Evolutionary conservation across 2,888 invertebrate species (phyloP), one percentile per base, ranked within the genome.

Genomic region (Tinea semifulvella): DNA sequence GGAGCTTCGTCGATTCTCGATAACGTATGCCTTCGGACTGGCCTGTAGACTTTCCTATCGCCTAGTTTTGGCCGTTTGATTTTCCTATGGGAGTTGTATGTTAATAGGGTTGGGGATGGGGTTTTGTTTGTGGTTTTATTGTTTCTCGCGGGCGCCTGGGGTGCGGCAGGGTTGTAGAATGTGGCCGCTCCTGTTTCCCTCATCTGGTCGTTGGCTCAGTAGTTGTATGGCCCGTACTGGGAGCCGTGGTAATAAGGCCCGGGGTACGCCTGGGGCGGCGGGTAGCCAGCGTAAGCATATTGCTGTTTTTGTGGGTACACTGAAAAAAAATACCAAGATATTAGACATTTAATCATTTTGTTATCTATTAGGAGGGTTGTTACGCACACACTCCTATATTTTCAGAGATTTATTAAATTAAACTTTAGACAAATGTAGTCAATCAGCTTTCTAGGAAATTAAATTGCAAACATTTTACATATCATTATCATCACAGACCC

Each of bases 241-340:
- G 94, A 93, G 60, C 94, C 94, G 71, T 93, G 94, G 75, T 95
- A 95, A 63, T 92, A 92, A 22, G 93, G 93, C 28, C 91, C 91
- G 47, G 94, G 90, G 77, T 94, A 94, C 44, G 92, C 90, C 50
- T 86, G 88, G 44, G 88, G 88, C 0, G 91, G 90, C 46, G 92
- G 91, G 70, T 94, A 94, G 47, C 93, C 92, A 44, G 94, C 91
- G 68, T 94, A 95, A 11, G 94, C 93, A 65, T 94, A 93, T 56
- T 93, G 94, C 69, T 95, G 94, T 76, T 96, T 96, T 74, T 95
- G 95, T 43, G 95, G 95, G 80, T 96, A 96, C 60, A 96, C 95
- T 92, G 85, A 38, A 80, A 51, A n/a, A n/a, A n/a, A n/a, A n/a
- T n/a, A n/a, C n/a, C n/a, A n/a, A n/a, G n/a, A n/a, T n/a, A n/a